phyloP scores from a whole-genome alignment of 2,888 invertebrate species.

The Diarsia brunnea region DNA sequence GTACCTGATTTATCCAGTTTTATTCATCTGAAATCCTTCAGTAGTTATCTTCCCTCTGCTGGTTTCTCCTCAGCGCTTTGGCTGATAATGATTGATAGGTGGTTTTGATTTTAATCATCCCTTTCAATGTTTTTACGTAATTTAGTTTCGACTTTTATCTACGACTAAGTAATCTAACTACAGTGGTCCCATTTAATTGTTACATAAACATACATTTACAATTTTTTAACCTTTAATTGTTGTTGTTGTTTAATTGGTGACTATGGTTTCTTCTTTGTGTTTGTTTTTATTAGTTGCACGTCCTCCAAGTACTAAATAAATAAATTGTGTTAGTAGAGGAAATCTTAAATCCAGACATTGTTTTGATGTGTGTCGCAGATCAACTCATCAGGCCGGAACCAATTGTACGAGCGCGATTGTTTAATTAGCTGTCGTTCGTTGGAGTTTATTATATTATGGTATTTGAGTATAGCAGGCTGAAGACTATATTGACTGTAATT shows the following conservation, averaged over 20 bases:
- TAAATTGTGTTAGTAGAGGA: neutral
- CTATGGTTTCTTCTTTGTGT: too few species aligned
- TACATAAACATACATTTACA: too few species aligned
- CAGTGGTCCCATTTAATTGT: too few species aligned
- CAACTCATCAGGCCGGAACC: slow-evolving; percentile 5
- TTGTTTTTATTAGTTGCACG: too few species aligned
- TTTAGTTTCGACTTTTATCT: too few species aligned
- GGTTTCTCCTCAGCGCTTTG: neutral
- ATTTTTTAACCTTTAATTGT: too few species aligned
- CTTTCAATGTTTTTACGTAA: too few species aligned
- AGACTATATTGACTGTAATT: slow-evolving; percentile 6
- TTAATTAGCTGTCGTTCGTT: slow-evolving; percentile 38
- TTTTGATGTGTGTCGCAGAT: slow-evolving; percentile 21
- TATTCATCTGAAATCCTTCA: neutral
- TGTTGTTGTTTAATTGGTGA: too few species aligned
- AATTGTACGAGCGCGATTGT: slow-evolving; percentile 33
- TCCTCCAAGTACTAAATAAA: too few species aligned
- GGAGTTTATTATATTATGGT: neutral
- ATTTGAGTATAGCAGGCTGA: neutral
- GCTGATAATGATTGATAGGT: neutral
- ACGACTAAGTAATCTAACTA: too few species aligned
- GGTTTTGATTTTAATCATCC: neutral
- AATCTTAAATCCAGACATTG: slow-evolving; percentile 16
- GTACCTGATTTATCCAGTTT: neutral
- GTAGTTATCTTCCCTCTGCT: neutral